Evolutionary conservation across 2,113 vertebrate species (phyloP), one percentile per base, ranked within the genome.

Genomic region (Chinchilla lanigera): DNA sequence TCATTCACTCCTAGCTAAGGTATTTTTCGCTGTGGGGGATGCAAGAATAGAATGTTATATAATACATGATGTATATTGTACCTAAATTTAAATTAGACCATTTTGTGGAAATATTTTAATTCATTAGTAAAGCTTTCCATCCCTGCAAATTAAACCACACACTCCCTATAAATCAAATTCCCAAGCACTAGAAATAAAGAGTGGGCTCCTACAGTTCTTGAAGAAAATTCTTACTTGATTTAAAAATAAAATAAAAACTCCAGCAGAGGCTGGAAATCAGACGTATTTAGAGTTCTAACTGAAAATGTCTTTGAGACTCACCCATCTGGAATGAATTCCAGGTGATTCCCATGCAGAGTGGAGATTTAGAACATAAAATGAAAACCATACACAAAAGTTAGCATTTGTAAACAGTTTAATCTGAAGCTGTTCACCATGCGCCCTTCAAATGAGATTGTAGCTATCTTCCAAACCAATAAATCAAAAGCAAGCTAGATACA

Each of bases 111-210:
- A 86, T 26, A 56, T 63, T 56, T 93, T 77, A 90, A 35, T 20
- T 83, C 61, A 83, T 96, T 83, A 90, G 52, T 86, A 97, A 93
- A 86, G 22, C 17, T 86, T 93, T 93, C 24, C 19, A 41, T 83
- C 73, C 65, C 24, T 77, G 75, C 73, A 80, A 94, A 82, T 54
- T 93, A 60, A 92, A 77, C 22, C 33, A 89, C 16, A 63, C 5
- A 52, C 60, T 17, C 22, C 24, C 28, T 67, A 50, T 88, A 60
- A 91, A 77, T 83, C 44, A 73, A 77, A 73, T 91, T 44, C 28
- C n/a, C n/a, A 60, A 65, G 7, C 44, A 84, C 11, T 50, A 41
- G 61, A 85, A 92, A 89, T 56, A 92, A 80, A 71, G 41, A 89
- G 33, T 56, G 81, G 78, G 11, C 47, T 89, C 8, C 61, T 24